A percentile compares a stretch with the other conserved stretches of the same genome.
Evolutionary conservation across 2,797 vertebrate species (phyloP).

Genomic region (Anabacerthia variegaticeps): DNA sequence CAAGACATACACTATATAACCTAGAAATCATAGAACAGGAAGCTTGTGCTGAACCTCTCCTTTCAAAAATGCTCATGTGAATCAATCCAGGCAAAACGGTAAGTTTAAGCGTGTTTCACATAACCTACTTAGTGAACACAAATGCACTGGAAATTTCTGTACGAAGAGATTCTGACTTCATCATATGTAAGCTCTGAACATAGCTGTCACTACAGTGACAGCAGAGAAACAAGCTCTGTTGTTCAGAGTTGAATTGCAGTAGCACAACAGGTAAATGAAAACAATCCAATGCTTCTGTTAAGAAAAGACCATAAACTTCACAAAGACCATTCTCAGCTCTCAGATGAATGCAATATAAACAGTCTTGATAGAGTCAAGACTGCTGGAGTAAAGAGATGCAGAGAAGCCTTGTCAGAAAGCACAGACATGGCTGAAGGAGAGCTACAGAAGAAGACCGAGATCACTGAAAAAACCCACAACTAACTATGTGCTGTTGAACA

Average conservation of each 20-base stretch:
- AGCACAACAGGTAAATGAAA: background rate
- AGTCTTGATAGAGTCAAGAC: background rate
- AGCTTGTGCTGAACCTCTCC: background rate
- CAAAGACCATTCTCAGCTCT: background rate
- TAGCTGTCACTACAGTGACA: background rate
- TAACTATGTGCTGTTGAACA: background rate
- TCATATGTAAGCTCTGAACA: background rate
- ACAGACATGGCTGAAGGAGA: background rate
- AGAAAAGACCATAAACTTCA: background rate
- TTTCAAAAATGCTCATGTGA: background rate
- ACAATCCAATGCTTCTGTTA: background rate
- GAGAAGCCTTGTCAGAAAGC: background rate
- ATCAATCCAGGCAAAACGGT: background rate
- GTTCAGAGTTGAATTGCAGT: background rate
- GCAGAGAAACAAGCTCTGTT: background rate
- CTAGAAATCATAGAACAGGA: background rate
- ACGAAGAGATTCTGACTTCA: background rate
- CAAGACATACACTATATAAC: background rate
- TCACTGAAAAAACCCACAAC: background rate
- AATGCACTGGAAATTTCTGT: background rate
- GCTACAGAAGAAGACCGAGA: background rate
- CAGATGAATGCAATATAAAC: background rate
- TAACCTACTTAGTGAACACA: background rate
- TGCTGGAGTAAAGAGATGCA: background rate
- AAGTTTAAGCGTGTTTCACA: background rate